phyloP scores from a whole-genome alignment of 1,140 invertebrate genomes.

The Nasonia vitripennis region DNA sequence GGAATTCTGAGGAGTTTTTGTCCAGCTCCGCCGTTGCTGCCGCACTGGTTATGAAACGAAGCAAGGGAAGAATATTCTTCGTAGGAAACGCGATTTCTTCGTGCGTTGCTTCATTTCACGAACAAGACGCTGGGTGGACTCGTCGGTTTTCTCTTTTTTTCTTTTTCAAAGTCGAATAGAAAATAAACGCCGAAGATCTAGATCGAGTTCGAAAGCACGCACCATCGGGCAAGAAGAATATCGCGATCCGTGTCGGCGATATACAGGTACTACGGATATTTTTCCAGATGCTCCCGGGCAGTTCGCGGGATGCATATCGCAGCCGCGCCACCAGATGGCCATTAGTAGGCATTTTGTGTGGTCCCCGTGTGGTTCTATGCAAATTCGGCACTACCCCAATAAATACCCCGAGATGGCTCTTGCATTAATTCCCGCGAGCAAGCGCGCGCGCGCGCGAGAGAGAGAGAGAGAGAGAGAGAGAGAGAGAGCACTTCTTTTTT shows the following conservation, averaged over 20 bases:
- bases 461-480: no score
- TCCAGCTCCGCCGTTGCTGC: background rate
- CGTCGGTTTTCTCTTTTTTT: background rate
- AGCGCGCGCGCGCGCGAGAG: background rate
- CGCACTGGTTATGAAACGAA: background rate
- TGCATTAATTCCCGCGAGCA: constrained; percentile 63
- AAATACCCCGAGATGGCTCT: constrained; percentile 66
- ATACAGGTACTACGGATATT: background rate
- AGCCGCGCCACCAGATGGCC: constrained; percentile 59
- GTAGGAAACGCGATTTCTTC: no score
- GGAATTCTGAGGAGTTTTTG: background rate
- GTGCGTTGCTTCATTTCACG: no score
- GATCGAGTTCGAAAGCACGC: no score
- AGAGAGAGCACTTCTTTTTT: background rate
- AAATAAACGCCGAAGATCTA: background rate
- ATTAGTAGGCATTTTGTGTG: constrained; percentile 75
- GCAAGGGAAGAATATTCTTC: no score
- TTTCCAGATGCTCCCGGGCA: constrained; percentile 13
- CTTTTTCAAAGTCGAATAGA: background rate
- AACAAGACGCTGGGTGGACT: background rate
- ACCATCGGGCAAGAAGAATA: constrained; percentile 51
- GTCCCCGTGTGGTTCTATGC: constrained; percentile 69
- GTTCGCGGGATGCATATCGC: constrained; percentile 15
- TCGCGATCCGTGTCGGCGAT: constrained; percentile 18
- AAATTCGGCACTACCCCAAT: constrained; percentile 72